phyloP scores from a whole-genome alignment of 92 coral and sea anemone genomes.

The Zoanthus solanderi region DNA sequence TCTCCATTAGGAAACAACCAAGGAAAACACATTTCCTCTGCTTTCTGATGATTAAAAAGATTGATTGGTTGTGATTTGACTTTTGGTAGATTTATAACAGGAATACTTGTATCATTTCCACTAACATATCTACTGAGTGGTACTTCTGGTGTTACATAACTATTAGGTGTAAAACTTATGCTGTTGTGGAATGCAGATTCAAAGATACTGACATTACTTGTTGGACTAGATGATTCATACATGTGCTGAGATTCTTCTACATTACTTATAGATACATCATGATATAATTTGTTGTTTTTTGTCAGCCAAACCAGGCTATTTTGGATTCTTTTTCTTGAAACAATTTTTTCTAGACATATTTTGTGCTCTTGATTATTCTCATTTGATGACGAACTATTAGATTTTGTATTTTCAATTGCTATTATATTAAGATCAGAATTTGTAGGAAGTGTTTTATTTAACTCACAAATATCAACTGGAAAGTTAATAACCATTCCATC shows the following conservation, averaged over 20 bases:
- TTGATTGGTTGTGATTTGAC: conserved; percentile 39
- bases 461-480: conserved; percentile 25
- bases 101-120: conserved; percentile 18
- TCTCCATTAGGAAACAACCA: conserved; percentile 55
- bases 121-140: conserved; percentile 32
- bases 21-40: conserved; percentile 61
- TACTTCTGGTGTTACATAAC: conserved; percentile 44
- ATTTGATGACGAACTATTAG: conserved; percentile 8
- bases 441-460: conserved; percentile 37
- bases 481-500: conserved; percentile 42
- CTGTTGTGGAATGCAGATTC: conserved; percentile 36
- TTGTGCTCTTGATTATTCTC: conserved; percentile 6
- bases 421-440: background rate
- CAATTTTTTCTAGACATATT: conserved; percentile 30
- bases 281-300: conserved; percentile 32
- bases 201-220: conserved; percentile 25
- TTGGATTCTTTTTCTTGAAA: conserved; percentile 42
- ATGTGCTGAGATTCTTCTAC: conserved; percentile 35
- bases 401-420: background rate
- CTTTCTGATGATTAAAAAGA: conserved; percentile 39
- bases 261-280: conserved; percentile 41
- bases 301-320: conserved; percentile 44
- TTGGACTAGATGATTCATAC: conserved; percentile 12
- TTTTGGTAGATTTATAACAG: conserved; percentile 27
- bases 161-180: conserved; percentile 35